phyloP scores from a whole-genome alignment of 2,113 vertebrate species.

The Amphilophus citrinellus region DNA sequence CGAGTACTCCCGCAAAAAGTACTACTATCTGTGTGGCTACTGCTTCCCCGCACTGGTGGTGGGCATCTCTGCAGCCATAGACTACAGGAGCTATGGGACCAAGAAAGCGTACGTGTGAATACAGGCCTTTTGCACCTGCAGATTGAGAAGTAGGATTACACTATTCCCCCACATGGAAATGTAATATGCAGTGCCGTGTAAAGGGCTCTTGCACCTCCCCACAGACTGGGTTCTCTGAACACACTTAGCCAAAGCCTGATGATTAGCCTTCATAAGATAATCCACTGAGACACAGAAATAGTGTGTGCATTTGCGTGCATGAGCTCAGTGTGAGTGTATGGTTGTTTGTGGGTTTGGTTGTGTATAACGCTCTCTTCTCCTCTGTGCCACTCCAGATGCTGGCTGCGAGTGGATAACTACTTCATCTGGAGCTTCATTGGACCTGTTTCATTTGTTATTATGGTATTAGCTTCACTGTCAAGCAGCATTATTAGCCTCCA shows the following conservation, averaged over 20 bases:
- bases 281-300: constrained; percentile 71
- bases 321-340: constrained; percentile 7
- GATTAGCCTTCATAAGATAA: constrained; percentile 78
- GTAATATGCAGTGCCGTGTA: constrained; percentile 68
- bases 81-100: constrained; percentile 95
- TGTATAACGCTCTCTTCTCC: constrained; percentile 47
- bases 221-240: constrained; percentile 67
- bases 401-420: constrained; percentile 94
- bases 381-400: constrained; percentile 84
- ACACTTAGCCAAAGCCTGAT: constrained; percentile 79
- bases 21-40: constrained; percentile 94
- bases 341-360: constrained; percentile 48
- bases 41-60: constrained; percentile 94
- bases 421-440: constrained; percentile 98
- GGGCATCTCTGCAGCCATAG: constrained; percentile 91
- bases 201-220: constrained; percentile 66
- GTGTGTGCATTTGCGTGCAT: constrained; percentile 39
- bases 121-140: constrained; percentile 78
- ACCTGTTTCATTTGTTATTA: constrained; percentile 92
- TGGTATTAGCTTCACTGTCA: constrained; percentile 83
- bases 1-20: constrained; percentile 92
- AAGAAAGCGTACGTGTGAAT: constrained; percentile 91
- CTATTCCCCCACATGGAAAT: constrained; percentile 70
- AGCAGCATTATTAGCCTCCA: constrained; percentile 20
- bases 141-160: constrained; percentile 75